phyloP scores from a whole-genome alignment of 2,797 vertebrate genomes.

The Chaenodraco wilsoni region DNA sequence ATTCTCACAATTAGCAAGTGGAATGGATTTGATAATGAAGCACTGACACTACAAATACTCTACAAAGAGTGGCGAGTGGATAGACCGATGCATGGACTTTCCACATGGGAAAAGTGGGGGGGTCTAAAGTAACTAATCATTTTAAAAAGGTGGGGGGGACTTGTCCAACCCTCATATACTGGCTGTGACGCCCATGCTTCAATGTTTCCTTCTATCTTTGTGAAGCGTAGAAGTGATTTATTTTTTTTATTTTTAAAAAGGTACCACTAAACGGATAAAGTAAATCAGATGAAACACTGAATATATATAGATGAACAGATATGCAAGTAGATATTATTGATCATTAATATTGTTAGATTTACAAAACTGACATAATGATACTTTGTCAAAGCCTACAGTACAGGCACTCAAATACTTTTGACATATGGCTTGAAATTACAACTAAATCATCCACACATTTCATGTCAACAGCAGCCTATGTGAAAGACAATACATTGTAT shows the following conservation, averaged over 20 bases:
- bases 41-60: too few species aligned
- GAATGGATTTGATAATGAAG: too few species aligned
- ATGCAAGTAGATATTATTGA: neutral
- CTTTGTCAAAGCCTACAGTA: neutral
- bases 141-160: too few species aligned
- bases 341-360: neutral
- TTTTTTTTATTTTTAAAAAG: too few species aligned
- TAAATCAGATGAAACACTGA: neutral
- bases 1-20: too few species aligned
- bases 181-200: neutral
- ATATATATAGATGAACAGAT: neutral
- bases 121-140: too few species aligned
- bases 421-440: constrained; percentile 11
- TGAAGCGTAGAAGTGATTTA: neutral
- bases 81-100: too few species aligned
- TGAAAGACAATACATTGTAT: neutral
- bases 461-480: neutral
- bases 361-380: neutral
- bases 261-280: neutral
- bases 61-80: too few species aligned
- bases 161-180: too few species aligned
- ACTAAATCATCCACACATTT: constrained; percentile 19
- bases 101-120: too few species aligned
- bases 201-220: constrained; percentile 16
- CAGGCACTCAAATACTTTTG: neutral